Evolutionary conservation across 2,888 invertebrate species (phyloP).

Genomic region (Xestia ashworthii): DNA sequence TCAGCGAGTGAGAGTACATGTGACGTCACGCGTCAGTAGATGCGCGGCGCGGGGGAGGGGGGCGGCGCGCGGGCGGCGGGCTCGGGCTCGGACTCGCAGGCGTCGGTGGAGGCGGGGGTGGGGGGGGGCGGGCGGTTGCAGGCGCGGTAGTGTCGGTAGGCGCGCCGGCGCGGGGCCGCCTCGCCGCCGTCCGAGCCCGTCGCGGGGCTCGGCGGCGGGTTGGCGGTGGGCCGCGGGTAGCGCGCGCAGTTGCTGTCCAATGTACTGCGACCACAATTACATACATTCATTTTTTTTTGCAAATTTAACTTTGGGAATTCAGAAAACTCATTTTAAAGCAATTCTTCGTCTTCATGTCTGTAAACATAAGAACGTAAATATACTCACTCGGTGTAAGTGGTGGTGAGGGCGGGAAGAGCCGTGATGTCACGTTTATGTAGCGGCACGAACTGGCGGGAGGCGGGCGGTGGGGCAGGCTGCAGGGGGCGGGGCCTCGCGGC

Average conservation of each 20-base stretch:
- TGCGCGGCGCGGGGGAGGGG: conserved; percentile 94
- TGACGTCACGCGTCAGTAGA: conserved; percentile 58
- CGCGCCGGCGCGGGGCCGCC: conserved; percentile 92
- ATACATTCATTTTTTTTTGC: background rate
- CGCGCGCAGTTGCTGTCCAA: conserved; percentile 92
- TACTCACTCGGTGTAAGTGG: conserved; percentile 81
- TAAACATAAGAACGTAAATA: background rate
- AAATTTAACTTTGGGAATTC: background rate
- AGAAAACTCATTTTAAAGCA: background rate
- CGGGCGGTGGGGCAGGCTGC: conserved; percentile 58
- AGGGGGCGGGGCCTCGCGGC: conserved; percentile 70
- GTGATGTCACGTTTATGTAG: conserved; percentile 37
- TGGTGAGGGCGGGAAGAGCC: conserved; percentile 60
- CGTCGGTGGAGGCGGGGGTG: conserved; percentile 98
- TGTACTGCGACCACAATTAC: conserved; percentile 78
- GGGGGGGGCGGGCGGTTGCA: conserved; percentile 98
- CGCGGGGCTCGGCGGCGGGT: conserved; percentile 98
- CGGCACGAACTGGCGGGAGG: conserved; percentile 50
- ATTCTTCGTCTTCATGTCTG: background rate
- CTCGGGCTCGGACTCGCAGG: conserved; percentile 96
- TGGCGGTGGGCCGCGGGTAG: conserved; percentile 96
- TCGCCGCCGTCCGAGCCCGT: conserved; percentile 93
- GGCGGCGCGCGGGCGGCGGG: conserved; percentile 96
- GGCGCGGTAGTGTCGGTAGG: conserved; percentile 94
- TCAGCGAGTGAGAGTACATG: too few relatives aligned